Base-by-base conservation (phyloP, 2,888 invertebrate species). In the Apeira syringaria region DNA sequence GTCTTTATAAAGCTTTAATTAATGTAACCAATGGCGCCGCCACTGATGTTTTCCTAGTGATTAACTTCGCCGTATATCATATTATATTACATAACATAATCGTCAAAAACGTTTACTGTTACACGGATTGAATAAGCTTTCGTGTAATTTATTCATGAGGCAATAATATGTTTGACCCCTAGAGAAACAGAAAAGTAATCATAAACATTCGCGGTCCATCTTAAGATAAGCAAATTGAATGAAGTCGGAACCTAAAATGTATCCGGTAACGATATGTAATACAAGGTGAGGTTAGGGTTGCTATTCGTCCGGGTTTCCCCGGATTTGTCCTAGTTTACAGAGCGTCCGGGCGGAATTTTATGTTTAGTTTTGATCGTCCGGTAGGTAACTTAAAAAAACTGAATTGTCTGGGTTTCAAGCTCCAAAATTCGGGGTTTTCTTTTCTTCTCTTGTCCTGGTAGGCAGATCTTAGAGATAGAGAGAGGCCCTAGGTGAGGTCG, bases 101-200 rank as follows among this genome's bases (percentile, higher is more conserved):
- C 49, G 53, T 52, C 50, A 48, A 42, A 50, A 50, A 38, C 46
- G 51, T 44, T 50, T 52, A 52, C 49, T 50, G 38, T 47, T 49
- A 51, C 36, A 48, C 38, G 39, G 45, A 51, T 54, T 60, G 55
- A 53, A 62, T 64, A 46, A 53, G 36, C 43, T 50, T n/a, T 47
- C 45, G 26, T 38, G 30, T 40, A 50, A 57, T 49, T 42, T 53
- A 68, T 68, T 62, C 59, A 63, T 63, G 48, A 59, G 46, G 42
- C 41, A 48, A 48, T 30, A 35, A 49, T 45, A 7, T 44, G 43
- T 47, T 42, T 56, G 56, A 53, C 53, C 53, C 45, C 45, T 45
- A 30, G 43, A 32, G 35, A 30, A 37, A 47, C 45, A 49, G 53
- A 44, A 55, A 53, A 50, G 50, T 20, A 29, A 49, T 46, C 43